These are phyloP conservation scores for Sphaeramia orbicularis DNA, from an alignment of 2,797 vertebrate species.

Conservation along the genomic window DNA sequence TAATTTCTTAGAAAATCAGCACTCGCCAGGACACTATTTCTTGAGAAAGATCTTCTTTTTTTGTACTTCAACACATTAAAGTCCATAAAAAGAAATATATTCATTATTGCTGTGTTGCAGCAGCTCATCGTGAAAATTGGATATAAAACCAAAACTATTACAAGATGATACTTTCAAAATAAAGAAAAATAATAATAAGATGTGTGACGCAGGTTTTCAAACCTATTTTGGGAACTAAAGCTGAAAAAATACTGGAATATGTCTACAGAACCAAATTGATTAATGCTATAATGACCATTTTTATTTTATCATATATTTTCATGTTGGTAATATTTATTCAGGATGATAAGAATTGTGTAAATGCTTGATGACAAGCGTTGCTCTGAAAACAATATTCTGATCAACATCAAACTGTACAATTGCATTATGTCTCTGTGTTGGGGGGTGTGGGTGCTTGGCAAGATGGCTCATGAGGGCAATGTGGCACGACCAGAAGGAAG, in stretches of 20 bases:
- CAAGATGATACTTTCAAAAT: too few species aligned
- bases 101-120: background rate
- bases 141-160: too few species aligned
- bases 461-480: conserved; percentile 70
- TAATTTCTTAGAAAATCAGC: background rate
- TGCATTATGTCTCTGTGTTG: conserved; percentile 37
- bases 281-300: background rate
- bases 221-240: background rate
- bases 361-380: background rate
- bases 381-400: conserved; percentile 38
- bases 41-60: background rate
- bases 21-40: background rate
- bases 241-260: background rate
- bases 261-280: conserved; percentile 10
- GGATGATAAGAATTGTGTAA: conserved; percentile 10
- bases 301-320: background rate
- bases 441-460: conserved; percentile 57
- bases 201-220: background rate
- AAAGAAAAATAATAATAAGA: too few species aligned
- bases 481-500: conserved; percentile 70
- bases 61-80: background rate
- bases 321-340: background rate
- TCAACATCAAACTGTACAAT: conserved; percentile 49
- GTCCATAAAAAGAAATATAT: background rate
- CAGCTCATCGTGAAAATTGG: background rate